phyloP scores from a whole-genome alignment of 1,140 invertebrate genomes.

The Drosophila pachea region DNA sequence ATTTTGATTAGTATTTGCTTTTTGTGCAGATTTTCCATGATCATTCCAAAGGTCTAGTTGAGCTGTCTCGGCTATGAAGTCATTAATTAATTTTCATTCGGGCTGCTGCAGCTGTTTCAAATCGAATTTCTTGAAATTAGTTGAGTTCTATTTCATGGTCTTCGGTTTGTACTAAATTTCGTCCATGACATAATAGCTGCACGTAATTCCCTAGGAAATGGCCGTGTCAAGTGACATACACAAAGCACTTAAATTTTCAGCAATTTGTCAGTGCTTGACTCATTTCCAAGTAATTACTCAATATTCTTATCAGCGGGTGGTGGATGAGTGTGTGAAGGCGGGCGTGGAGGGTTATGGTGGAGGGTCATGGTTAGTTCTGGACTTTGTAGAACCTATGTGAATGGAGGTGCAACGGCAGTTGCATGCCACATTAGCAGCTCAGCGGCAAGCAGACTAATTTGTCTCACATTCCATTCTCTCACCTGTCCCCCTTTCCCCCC shows the following conservation, averaged over 20 bases:
- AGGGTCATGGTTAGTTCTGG: too few relatives aligned
- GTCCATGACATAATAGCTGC: background rate
- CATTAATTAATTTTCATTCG: background rate
- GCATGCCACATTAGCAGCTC: slow-evolving; percentile 24
- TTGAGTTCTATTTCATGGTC: background rate
- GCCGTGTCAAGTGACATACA: background rate
- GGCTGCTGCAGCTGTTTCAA: too few relatives aligned
- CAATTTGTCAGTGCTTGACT: background rate
- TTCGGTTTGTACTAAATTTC: background rate
- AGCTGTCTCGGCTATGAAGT: too few relatives aligned
- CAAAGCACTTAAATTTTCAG: background rate
- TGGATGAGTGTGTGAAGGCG: too few relatives aligned
- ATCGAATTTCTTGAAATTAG: too few relatives aligned
- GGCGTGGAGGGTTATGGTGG: too few relatives aligned
- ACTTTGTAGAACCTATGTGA: slow-evolving; percentile 7
- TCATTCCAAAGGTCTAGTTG: too few relatives aligned
- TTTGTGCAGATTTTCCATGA: background rate
- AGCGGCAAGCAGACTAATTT: slow-evolving; percentile 59
- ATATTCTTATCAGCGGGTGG: background rate
- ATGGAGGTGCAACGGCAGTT: slow-evolving; percentile 10
- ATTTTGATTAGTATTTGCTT: background rate
- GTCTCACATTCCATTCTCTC: slow-evolving; percentile 49
- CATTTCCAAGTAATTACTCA: background rate
- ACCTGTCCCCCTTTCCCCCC: slow-evolving; percentile 25
- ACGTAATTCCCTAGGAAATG: background rate